Evolutionary conservation across 2,113 vertebrate species (phyloP).

Genomic region (Laticauda colubrina): DNA sequence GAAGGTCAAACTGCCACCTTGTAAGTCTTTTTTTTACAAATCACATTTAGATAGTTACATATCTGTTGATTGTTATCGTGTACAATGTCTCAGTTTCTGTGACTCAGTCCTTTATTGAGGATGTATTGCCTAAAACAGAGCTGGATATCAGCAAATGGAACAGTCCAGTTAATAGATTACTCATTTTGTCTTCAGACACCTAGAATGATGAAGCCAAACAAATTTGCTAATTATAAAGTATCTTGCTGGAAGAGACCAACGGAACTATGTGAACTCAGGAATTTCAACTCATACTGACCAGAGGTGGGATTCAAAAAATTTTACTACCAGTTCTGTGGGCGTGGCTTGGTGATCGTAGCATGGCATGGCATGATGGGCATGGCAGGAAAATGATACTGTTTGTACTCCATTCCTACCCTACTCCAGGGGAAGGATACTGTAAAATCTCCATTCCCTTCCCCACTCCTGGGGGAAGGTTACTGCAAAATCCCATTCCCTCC

Average conservation of each 20-base stretch:
- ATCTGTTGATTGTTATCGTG: constrained; percentile 36
- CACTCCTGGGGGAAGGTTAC: too few species aligned
- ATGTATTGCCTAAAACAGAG: background rate
- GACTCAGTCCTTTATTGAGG: constrained; percentile 52
- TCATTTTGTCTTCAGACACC: background rate
- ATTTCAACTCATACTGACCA: background rate
- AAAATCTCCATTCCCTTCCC: too few species aligned
- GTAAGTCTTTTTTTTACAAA: constrained; percentile 31
- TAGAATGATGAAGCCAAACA: background rate
- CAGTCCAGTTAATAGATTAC: background rate
- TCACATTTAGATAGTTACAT: constrained; percentile 55
- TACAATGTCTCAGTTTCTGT: constrained; percentile 48
- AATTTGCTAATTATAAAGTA: background rate
- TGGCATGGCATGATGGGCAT: too few species aligned
- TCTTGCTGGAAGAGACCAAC: background rate
- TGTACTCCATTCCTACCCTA: too few species aligned
- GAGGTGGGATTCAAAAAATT: too few species aligned
- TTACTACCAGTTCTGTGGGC: too few species aligned
- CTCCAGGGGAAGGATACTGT: too few species aligned
- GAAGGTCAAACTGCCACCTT: constrained; percentile 62
- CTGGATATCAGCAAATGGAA: background rate
- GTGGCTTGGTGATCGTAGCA: too few species aligned
- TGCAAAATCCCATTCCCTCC: too few species aligned
- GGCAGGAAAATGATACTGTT: too few species aligned
- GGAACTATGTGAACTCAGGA: background rate